phyloP scores from a whole-genome alignment of 2,113 vertebrate genomes.

The Daubentonia madagascariensis region DNA sequence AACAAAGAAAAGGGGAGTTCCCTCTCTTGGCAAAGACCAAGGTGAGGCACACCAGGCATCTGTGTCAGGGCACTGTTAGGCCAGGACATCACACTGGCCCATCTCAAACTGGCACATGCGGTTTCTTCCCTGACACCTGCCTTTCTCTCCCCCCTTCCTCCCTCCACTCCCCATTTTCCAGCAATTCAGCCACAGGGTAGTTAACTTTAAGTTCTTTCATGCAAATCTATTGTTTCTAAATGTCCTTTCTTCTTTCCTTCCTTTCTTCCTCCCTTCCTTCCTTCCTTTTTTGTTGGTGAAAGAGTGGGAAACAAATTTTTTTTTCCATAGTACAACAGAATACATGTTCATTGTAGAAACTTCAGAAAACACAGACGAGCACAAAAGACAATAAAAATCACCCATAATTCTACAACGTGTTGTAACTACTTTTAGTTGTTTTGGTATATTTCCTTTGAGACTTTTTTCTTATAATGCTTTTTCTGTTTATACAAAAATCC shows the following conservation, averaged over 20 bases:
- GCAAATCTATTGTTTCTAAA: neutral
- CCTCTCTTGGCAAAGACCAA: neutral
- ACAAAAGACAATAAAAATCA: neutral
- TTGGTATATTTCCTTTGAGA: neutral
- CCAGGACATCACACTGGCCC: neutral
- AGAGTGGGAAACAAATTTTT: neutral
- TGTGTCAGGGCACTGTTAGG: too few relatives aligned
- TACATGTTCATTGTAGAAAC: neutral
- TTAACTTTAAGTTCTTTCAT: neutral
- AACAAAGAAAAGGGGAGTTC: neutral
- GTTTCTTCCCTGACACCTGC: neutral
- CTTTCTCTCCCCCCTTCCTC: neutral
- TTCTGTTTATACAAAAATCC: neutral
- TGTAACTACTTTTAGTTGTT: neutral
- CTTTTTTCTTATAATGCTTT: neutral
- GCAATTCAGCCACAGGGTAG: neutral
- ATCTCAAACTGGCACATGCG: rapidly evolving
- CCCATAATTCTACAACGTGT: neutral
- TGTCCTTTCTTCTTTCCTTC: neutral
- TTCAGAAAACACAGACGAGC: neutral
- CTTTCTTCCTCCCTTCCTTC: neutral
- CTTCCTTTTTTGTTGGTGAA: neutral
- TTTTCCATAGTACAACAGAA: neutral
- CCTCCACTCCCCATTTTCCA: neutral
- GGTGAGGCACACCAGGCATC: neutral